Evolutionary conservation across 2,888 invertebrate genomes (phyloP).

Genomic region (Clunio marinus): DNA sequence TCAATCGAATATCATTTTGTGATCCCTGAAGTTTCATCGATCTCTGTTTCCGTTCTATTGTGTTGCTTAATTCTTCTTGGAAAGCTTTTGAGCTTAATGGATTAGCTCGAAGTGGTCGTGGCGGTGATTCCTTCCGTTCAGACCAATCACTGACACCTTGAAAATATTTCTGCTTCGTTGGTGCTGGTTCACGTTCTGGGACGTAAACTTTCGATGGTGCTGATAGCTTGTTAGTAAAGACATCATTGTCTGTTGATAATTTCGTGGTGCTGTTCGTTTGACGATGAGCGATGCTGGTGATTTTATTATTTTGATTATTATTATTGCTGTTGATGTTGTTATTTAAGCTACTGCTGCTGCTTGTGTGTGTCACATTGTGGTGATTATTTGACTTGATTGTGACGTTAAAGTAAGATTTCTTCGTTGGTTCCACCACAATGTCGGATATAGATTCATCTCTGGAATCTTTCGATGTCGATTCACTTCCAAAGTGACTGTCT

Average conservation of each 20-base stretch:
- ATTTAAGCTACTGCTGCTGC: slow-evolving; percentile 49
- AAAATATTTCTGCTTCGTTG: slow-evolving; percentile 58
- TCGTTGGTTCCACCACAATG: slow-evolving; percentile 62
- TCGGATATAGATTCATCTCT: slow-evolving; percentile 52
- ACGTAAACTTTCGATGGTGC: slow-evolving; percentile 56
- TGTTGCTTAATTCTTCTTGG: slow-evolving; percentile 50
- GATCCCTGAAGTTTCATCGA: slow-evolving; percentile 36
- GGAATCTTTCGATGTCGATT: slow-evolving; percentile 62
- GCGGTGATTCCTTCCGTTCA: slow-evolving; percentile 58
- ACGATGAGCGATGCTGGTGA: slow-evolving; percentile 43
- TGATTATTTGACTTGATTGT: slow-evolving; percentile 63
- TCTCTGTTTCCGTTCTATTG: slow-evolving; percentile 47
- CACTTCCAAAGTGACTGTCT: slow-evolving; percentile 85
- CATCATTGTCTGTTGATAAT: slow-evolving; percentile 42
- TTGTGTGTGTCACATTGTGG: slow-evolving; percentile 43
- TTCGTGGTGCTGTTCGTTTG: slow-evolving; percentile 49
- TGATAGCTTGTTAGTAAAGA: slow-evolving; percentile 37
- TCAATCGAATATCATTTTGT: slow-evolving; percentile 18
- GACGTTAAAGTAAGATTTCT: slow-evolving; percentile 71
- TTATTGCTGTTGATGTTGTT: slow-evolving; percentile 49
- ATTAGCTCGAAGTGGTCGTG: slow-evolving; percentile 18
- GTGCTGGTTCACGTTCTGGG: slow-evolving; percentile 54
- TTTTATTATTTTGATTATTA: slow-evolving; percentile 46
- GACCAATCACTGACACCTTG: slow-evolving; percentile 79
- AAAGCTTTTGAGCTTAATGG: slow-evolving; percentile 46